Evolutionary conservation across 1,140 invertebrate species (phyloP).

Genomic region (Phthorimaea operculella): DNA sequence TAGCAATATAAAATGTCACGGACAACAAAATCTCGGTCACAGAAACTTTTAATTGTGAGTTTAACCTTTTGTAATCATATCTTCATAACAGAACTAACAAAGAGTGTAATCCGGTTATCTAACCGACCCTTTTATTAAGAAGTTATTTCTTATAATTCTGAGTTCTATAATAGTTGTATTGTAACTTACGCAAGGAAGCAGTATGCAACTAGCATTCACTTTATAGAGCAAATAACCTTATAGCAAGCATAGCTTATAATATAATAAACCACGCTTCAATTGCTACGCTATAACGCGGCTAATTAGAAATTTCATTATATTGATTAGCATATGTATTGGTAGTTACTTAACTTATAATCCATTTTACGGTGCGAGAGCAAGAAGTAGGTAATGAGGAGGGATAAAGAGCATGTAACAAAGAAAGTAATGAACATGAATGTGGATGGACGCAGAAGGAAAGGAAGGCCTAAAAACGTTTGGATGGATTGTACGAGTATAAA

Average conservation of each 20-base stretch:
- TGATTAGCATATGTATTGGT: not conserved
- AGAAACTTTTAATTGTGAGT: not conserved
- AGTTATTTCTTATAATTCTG: slow-evolving; percentile 9
- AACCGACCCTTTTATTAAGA: slow-evolving; percentile 8
- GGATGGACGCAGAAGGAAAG: no score
- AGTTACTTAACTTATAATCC: not conserved
- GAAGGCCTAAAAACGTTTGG: no score
- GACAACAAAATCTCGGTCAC: not conserved
- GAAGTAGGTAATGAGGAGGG: no score
- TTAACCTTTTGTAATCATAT: not conserved
- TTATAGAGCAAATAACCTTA: not conserved
- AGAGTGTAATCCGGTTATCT: not conserved
- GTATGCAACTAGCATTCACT: slow-evolving; percentile 14
- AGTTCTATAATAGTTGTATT: not conserved
- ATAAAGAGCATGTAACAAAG: no score
- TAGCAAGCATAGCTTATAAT: no score
- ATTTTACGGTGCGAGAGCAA: not conserved
- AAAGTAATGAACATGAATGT: no score
- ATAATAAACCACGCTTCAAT: slow-evolving; percentile 3
- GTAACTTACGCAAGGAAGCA: slow-evolving; percentile 20
- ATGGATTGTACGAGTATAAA: no score
- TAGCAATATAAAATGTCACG: not conserved
- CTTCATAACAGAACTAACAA: not conserved
- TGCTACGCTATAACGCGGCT: not conserved
- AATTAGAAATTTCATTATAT: slow-evolving; percentile 2